Evolutionary conservation across 2,888 invertebrate genomes (phyloP).

Genomic region (Drosophila eohydei): DNA sequence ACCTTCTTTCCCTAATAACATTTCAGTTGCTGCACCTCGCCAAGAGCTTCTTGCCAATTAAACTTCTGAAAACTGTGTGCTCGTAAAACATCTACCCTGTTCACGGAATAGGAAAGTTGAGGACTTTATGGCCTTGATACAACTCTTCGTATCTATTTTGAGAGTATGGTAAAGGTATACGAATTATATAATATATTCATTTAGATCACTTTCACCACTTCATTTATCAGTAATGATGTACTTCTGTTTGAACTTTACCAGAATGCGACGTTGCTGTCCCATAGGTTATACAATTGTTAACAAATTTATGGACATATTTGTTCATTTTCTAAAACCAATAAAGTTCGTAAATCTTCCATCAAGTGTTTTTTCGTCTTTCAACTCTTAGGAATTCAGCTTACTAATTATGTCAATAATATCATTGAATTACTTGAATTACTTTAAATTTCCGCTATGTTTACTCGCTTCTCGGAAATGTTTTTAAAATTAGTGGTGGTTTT

Average conservation of each 20-base stretch:
- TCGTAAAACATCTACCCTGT: too few species aligned
- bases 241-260: background rate
- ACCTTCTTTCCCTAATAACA: too few species aligned
- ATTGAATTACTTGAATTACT: background rate
- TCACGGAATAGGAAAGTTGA: too few species aligned
- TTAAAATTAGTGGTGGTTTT: background rate
- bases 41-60: too few species aligned
- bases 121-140: too few species aligned
- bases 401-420: background rate
- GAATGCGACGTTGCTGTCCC: background rate
- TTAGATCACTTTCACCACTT: background rate
- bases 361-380: too few species aligned
- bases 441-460: constrained; percentile 1
- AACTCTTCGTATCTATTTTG: too few species aligned
- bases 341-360: background rate
- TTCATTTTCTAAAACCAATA: background rate
- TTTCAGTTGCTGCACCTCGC: too few species aligned
- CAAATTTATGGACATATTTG: background rate
- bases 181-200: too few species aligned
- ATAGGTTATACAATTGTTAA: background rate
- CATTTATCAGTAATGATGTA: background rate
- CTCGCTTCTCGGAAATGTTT: background rate
- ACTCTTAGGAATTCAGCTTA: background rate
- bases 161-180: too few species aligned
- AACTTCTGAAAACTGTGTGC: too few species aligned